phyloP scores from a whole-genome alignment of 2,113 vertebrate species.

The Hucho hucho region DNA sequence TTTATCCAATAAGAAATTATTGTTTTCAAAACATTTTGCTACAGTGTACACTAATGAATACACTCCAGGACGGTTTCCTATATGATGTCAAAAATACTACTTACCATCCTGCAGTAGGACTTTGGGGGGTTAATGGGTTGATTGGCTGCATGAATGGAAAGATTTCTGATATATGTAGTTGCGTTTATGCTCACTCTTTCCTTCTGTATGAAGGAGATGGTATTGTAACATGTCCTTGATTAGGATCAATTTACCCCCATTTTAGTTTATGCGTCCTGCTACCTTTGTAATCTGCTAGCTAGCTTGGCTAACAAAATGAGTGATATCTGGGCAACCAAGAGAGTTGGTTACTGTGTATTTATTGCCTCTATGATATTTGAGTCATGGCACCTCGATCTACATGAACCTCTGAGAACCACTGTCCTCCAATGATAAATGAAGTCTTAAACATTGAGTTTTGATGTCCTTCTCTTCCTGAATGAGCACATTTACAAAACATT shows the following conservation, averaged over 20 bases:
- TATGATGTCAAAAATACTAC: constrained; percentile 2
- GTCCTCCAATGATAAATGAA: neutral
- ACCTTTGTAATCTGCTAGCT: neutral
- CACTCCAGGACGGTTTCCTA: neutral
- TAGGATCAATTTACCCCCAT: neutral
- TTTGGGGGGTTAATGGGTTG: neutral
- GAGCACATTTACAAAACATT: neutral
- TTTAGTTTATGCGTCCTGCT: neutral
- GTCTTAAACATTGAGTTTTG: neutral
- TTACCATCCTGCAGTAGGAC: neutral
- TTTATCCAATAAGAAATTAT: neutral
- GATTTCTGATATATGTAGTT: constrained; percentile 21
- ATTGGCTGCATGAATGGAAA: neutral
- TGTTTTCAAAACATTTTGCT: too few relatives aligned
- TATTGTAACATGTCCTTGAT: neutral
- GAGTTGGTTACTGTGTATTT: neutral
- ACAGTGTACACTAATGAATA: too few relatives aligned
- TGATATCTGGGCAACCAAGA: neutral
- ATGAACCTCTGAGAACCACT: neutral
- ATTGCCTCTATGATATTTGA: neutral
- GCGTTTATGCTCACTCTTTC: constrained; percentile 32
- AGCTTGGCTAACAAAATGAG: neutral
- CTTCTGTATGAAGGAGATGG: constrained; percentile 29
- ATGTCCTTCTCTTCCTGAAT: neutral
- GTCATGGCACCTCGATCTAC: neutral